phyloP scores from a whole-genome alignment of 2,888 invertebrate genomes.

The Nemurella pictetii region DNA sequence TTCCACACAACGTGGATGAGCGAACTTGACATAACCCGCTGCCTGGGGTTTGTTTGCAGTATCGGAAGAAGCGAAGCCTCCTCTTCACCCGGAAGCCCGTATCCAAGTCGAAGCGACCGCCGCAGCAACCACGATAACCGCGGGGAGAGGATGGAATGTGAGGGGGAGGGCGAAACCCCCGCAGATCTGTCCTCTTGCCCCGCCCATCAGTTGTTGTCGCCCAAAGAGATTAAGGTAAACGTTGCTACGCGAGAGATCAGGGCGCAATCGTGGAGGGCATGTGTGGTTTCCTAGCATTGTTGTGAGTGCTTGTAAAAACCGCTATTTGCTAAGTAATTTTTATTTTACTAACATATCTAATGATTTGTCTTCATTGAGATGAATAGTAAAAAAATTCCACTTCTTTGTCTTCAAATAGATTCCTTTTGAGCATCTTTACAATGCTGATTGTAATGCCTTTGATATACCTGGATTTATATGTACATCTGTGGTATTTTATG shows the following conservation, averaged over 20 bases:
- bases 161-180: conserved; percentile 40
- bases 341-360: too few relatives aligned
- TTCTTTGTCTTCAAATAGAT: conserved; percentile 15
- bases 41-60: conserved; percentile 44
- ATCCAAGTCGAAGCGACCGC: conserved; percentile 63
- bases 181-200: conserved; percentile 51
- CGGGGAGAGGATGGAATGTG: conserved; percentile 39
- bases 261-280: background rate
- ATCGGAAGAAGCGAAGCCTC: conserved; percentile 60
- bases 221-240: conserved; percentile 67
- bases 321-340: too few relatives aligned
- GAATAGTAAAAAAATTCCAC: too few relatives aligned
- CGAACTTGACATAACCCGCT: background rate
- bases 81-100: conserved; percentile 82
- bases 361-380: too few relatives aligned
- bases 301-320: too few relatives aligned
- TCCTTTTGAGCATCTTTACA: conserved; percentile 41
- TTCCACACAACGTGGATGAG: too few relatives aligned
- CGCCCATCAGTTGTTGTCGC: conserved; percentile 61
- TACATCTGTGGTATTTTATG: conserved; percentile 6
- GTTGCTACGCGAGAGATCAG: background rate
- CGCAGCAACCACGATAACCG: conserved; percentile 52
- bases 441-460: conserved; percentile 45
- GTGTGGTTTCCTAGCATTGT: background rate
- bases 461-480: background rate